Conservation (phyloP, 2,113 vertebrate species). For the Psilopogon haemacephalus region DNA sequence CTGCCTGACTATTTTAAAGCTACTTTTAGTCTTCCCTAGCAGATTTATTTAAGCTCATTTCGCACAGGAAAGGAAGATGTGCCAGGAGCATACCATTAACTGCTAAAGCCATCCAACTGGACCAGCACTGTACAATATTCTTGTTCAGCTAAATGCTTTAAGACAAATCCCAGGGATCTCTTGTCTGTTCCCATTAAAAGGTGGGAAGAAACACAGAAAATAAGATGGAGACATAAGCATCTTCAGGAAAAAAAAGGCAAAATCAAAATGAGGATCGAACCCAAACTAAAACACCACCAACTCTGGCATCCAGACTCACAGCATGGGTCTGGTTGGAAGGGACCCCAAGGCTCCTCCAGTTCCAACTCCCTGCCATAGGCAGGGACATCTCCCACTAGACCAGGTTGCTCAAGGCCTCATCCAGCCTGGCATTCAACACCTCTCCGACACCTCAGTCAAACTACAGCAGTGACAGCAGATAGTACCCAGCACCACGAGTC, state of each 20-base stretch:
- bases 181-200: neutral
- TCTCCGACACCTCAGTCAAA: neutral
- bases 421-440: too few relatives aligned
- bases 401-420: too few relatives aligned
- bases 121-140: slow-evolving; percentile 31
- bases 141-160: slow-evolving; percentile 45
- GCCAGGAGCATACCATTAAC: slow-evolving; percentile 51
- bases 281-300: neutral
- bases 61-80: slow-evolving; percentile 37
- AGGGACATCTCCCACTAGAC: too few relatives aligned
- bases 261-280: neutral
- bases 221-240: neutral
- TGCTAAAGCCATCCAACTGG: slow-evolving; percentile 59
- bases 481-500: neutral
- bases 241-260: neutral
- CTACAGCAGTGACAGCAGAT: neutral
- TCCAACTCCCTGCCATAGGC: too few relatives aligned
- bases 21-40: neutral
- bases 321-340: too few relatives aligned
- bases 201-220: slow-evolving; percentile 5
- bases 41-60: slow-evolving; percentile 52
- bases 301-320: neutral
- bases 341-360: too few relatives aligned
- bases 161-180: slow-evolving; percentile 47
- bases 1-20: neutral